Conservation (phyloP, 1,140 invertebrate genomes). For the Drosophila mojavensis region DNA sequence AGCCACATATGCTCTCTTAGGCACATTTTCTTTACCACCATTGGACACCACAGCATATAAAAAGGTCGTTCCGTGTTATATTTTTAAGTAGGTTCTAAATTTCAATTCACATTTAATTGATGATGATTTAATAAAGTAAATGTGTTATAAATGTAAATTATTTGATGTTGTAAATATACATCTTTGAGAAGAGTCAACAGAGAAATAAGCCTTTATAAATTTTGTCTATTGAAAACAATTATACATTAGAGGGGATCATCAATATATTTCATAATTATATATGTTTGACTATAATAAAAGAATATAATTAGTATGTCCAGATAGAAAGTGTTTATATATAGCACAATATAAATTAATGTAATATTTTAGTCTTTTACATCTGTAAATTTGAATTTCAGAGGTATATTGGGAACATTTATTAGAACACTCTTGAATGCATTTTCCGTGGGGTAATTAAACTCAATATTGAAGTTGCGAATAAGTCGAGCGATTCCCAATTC, state of each 20-base stretch:
- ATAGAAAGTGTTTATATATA: too few relatives aligned
- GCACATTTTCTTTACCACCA: conserved; percentile 54
- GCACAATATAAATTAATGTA: too few relatives aligned
- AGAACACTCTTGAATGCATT: conserved; percentile 58
- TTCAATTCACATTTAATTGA: conserved; percentile 1
- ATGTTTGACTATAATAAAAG: too few relatives aligned
- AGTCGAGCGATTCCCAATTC: conserved; percentile 87
- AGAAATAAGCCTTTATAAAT: neutral
- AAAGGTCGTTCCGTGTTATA: neutral
- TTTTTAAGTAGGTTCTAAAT: conserved; percentile 20
- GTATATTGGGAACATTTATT: conserved; percentile 74
- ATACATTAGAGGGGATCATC: too few relatives aligned
- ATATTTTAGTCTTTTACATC: conserved; percentile 53
- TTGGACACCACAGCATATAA: conserved; percentile 4
- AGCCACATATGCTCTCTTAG: conserved; percentile 87
- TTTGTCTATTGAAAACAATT: too few relatives aligned
- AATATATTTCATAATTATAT: too few relatives aligned
- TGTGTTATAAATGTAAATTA: neutral
- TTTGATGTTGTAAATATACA: neutral
- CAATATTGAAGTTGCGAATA: conserved; percentile 85
- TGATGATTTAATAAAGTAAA: neutral
- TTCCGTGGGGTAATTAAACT: conserved; percentile 83
- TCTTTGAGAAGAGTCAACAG: neutral
- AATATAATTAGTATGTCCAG: too few relatives aligned
- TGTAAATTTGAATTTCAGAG: conserved; percentile 75